These are phyloP conservation scores for Colistium nudipinnis DNA, from an alignment of 2,113 vertebrate species.

Conservation along the genomic window DNA sequence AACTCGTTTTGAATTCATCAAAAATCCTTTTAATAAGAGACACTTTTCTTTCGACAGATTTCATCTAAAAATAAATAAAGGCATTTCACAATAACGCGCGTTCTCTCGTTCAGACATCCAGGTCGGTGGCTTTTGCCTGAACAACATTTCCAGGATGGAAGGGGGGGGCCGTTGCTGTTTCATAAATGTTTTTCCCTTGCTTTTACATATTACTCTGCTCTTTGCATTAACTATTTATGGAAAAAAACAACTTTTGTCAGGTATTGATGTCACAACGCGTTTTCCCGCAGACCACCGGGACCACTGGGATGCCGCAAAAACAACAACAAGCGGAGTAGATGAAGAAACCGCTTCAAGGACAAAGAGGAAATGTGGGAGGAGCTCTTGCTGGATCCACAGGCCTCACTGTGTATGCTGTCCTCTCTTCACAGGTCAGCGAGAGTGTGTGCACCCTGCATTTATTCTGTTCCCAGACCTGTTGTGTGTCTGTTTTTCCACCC, in stretches of 20 bases:
- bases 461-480: neutral
- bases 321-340: neutral
- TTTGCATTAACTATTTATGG: too few species aligned
- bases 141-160: neutral
- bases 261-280: too few species aligned
- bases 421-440: neutral
- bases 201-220: neutral
- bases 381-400: neutral
- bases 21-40: too few species aligned
- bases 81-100: neutral
- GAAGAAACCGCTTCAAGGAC: neutral
- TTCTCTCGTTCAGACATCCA: neutral
- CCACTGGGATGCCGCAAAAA: neutral
- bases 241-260: too few species aligned
- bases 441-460: neutral
- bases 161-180: neutral
- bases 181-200: slow-evolving; percentile 1
- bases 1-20: too few species aligned
- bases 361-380: neutral
- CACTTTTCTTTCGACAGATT: neutral
- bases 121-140: slow-evolving; percentile 12
- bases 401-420: neutral
- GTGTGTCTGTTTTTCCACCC: neutral
- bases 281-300: too few species aligned
- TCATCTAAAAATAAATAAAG: neutral